Percentiles rank a stretch among this genome's conserved stretches.
phyloP scores from a whole-genome alignment of 2,888 invertebrate species.

The Dynastes tityus region DNA sequence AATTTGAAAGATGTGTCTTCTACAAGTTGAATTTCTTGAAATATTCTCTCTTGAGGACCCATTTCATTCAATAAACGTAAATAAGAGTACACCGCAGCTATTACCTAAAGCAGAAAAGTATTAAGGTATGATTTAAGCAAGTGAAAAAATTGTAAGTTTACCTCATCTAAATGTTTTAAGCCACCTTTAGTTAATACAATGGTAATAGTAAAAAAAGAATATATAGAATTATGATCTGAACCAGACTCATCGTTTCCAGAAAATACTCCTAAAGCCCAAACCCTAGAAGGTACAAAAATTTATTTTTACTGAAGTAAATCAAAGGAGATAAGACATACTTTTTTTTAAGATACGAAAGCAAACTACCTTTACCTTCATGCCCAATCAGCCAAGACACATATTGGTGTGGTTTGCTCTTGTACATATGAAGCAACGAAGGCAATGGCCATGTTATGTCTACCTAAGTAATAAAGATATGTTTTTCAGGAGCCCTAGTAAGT shows the following conservation, averaged over 20 bases:
- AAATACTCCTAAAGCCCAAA: slow-evolving; percentile 83
- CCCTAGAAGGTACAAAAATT: slow-evolving; percentile 70
- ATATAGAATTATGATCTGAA: slow-evolving; percentile 85
- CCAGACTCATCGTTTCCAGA: slow-evolving; percentile 84
- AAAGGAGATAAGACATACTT: slow-evolving; percentile 71
- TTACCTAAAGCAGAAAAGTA: slow-evolving; percentile 73
- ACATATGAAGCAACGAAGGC: slow-evolving; percentile 77
- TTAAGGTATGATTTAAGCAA: slow-evolving; percentile 17
- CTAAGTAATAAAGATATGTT: slow-evolving; percentile 52
- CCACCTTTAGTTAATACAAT: slow-evolving; percentile 87
- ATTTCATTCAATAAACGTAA: slow-evolving; percentile 80
- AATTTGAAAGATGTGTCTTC: slow-evolving; percentile 84
- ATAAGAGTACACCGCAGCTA: slow-evolving; percentile 86
- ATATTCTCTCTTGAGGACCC: slow-evolving; percentile 77
- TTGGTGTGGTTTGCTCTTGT: slow-evolving; percentile 83
- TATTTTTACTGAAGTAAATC: background rate
- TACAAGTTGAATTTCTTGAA: slow-evolving; percentile 81
- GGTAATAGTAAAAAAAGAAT: slow-evolving; percentile 82
- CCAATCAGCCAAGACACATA: slow-evolving; percentile 87
- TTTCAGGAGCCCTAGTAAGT: background rate
- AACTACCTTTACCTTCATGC: slow-evolving; percentile 89
- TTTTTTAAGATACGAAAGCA: slow-evolving; percentile 84
- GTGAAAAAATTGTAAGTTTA: slow-evolving; percentile 58
- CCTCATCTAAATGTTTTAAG: slow-evolving; percentile 78
- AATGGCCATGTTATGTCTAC: slow-evolving; percentile 78